Conservation (phyloP, 92 coral and sea anemone genomes). For the Actinernus sp. region DNA sequence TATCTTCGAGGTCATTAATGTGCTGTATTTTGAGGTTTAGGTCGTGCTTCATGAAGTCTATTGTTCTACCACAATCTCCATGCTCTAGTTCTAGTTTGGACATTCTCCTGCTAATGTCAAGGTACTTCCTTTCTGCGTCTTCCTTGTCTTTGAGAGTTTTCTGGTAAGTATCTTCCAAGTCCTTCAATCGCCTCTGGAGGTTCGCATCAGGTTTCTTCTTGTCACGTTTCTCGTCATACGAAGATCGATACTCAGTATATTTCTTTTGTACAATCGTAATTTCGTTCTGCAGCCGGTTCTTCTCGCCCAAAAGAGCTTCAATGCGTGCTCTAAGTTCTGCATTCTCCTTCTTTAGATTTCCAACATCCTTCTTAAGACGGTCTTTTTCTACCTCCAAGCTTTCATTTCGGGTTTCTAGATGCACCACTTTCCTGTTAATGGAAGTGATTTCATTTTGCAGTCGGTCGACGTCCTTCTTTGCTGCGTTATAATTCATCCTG, state of each 20-base stretch:
- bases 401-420: conserved; percentile 80
- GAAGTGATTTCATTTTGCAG: conserved; percentile 89
- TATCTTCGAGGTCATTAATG: conserved; percentile 85
- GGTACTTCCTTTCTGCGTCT: conserved; percentile 85
- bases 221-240: conserved; percentile 53
- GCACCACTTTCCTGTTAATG: conserved; percentile 79
- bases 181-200: conserved; percentile 79
- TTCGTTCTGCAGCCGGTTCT: conserved; percentile 84
- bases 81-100: conserved; percentile 87
- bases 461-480: conserved; percentile 90
- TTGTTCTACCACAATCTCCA: conserved; percentile 80
- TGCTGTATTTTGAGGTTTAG: conserved; percentile 81
- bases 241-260: conserved; percentile 76
- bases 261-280: conserved; percentile 74
- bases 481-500: conserved; percentile 71
- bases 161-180: conserved; percentile 83
- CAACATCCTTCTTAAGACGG: conserved; percentile 78
- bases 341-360: conserved; percentile 76
- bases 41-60: conserved; percentile 88
- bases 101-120: conserved; percentile 74
- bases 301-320: conserved; percentile 83
- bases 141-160: conserved; percentile 86
- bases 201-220: conserved; percentile 74
- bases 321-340: conserved; percentile 86
- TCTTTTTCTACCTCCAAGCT: conserved; percentile 88